Conservation (phyloP, 2,888 invertebrate genomes). For the Digitonthophagus gazella region DNA sequence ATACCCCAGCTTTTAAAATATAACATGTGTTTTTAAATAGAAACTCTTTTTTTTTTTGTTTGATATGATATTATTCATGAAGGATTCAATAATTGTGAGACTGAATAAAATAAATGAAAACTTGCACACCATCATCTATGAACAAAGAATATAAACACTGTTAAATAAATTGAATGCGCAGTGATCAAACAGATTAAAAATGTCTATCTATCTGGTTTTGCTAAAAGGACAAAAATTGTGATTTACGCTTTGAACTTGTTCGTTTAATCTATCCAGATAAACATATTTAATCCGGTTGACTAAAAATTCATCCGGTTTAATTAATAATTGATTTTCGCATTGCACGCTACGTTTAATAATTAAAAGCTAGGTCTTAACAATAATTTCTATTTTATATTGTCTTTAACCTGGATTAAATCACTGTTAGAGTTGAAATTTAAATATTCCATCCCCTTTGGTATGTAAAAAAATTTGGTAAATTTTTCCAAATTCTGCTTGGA, state of each 20-base stretch:
- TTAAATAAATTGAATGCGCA: background rate
- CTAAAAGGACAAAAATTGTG: background rate
- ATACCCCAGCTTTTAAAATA: no score
- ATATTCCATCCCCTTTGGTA: no score
- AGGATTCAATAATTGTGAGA: background rate
- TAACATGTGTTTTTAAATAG: no score
- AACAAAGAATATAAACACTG: background rate
- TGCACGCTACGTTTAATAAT: background rate
- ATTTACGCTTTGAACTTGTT: background rate
- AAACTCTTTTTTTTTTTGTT: no score
- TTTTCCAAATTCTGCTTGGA: background rate
- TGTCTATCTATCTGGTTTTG: background rate
- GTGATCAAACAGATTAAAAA: background rate
- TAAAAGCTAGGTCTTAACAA: background rate
- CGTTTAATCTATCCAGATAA: background rate
- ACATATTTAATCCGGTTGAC: background rate
- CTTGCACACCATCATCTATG: background rate
- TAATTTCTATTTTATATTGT: background rate
- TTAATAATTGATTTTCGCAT: background rate
- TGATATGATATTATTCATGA: background rate
- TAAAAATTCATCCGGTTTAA: background rate
- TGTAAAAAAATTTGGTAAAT: no score
- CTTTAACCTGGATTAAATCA: no score
- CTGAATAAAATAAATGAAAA: background rate
- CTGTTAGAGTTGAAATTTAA: no score